Conservation (phyloP, 2,113 vertebrate genomes). For the Paramisgurnus dabryanus region DNA sequence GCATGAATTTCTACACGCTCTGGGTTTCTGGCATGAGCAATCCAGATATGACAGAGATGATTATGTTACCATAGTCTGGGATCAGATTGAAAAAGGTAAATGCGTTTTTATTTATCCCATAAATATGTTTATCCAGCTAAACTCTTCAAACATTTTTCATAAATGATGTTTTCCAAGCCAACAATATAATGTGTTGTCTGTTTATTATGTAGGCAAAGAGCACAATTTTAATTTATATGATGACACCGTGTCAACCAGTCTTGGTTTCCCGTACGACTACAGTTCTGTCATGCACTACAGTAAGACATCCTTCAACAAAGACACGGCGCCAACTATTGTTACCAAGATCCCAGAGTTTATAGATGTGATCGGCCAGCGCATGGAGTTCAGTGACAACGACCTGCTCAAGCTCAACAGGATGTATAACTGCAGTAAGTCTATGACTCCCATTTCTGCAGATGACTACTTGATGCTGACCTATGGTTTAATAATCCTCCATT, state of each 20-base stretch:
- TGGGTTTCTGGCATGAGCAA: constrained; percentile 93
- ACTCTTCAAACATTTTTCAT: too few relatives aligned
- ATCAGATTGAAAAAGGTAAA: constrained; percentile 80
- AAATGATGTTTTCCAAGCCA: neutral
- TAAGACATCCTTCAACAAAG: constrained; percentile 82
- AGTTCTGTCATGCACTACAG: constrained; percentile 91
- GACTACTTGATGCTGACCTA: neutral
- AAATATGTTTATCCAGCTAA: too few relatives aligned
- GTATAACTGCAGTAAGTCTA: constrained; percentile 87
- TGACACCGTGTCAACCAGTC: constrained; percentile 71
- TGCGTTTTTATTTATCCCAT: neutral
- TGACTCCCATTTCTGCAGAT: too few relatives aligned
- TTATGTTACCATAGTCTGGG: constrained; percentile 82
- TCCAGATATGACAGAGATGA: constrained; percentile 86
- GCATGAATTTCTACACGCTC: constrained; percentile 86
- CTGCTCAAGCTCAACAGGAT: constrained; percentile 83
- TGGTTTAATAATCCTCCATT: neutral
- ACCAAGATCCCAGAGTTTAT: constrained; percentile 85
- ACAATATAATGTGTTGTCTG: neutral
- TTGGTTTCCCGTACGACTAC: constrained; percentile 89
- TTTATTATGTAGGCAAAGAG: constrained; percentile 72
- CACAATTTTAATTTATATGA: constrained; percentile 80
- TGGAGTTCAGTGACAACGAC: constrained; percentile 93
- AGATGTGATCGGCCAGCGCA: constrained; percentile 88
- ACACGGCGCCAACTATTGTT: constrained; percentile 83